Percentiles rank a stretch among this genome's conserved stretches.
phyloP scores from a whole-genome alignment of 2,797 vertebrate species.

The Bradypodion ventrale region DNA sequence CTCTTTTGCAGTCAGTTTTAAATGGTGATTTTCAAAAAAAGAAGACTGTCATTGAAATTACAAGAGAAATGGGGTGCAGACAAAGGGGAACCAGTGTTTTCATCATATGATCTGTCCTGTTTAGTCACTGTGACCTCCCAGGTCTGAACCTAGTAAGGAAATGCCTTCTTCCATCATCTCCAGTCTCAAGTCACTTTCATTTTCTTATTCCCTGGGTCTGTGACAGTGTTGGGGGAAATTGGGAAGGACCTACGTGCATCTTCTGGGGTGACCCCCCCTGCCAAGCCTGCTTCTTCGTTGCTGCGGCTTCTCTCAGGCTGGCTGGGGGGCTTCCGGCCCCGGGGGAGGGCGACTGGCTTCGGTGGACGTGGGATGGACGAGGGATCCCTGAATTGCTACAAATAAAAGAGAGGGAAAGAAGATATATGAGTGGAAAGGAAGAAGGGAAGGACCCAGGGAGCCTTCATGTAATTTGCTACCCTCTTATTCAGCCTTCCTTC shows the following conservation, averaged over 20 bases:
- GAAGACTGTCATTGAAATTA: neutral
- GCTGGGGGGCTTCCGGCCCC: slow-evolving; percentile 60
- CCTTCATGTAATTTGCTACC: neutral
- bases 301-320: slow-evolving; percentile 52
- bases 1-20: too few species aligned
- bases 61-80: neutral
- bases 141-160: neutral
- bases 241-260: slow-evolving; percentile 22
- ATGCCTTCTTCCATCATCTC: neutral
- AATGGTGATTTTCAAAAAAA: too few species aligned
- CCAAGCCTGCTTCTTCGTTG: slow-evolving; percentile 19
- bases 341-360: slow-evolving; percentile 68
- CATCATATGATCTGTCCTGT: neutral
- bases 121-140: neutral
- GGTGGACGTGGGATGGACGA: slow-evolving; percentile 57
- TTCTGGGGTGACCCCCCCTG: neutral
- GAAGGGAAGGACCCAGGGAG: neutral
- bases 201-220: slow-evolving; percentile 53
- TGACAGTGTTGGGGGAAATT: slow-evolving; percentile 37
- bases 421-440: neutral
- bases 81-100: neutral
- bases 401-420: neutral
- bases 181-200: slow-evolving; percentile 52
- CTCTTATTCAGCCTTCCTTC: neutral
- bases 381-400: slow-evolving; percentile 57